Evolutionary conservation across 2,113 vertebrate species (phyloP).

Genomic region (Pseudonaja textilis): DNA sequence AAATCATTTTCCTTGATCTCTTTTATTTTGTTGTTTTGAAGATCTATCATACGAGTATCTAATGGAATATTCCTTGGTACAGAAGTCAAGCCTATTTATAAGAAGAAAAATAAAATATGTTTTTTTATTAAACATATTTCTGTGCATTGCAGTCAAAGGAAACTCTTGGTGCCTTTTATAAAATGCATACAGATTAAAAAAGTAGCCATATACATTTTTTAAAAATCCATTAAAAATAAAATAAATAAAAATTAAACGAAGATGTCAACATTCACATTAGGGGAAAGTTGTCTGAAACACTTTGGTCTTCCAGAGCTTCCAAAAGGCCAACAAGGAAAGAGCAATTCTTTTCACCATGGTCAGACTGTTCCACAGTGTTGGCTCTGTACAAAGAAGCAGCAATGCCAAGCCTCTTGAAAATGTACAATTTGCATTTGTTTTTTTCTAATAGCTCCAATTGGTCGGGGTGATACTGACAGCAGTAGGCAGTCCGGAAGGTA

Average conservation of each 20-base stretch:
- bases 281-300: background rate
- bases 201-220: background rate
- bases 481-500: background rate
- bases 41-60: constrained; percentile 89
- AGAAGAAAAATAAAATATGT: constrained; percentile 22
- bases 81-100: constrained; percentile 80
- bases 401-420: background rate
- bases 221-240: background rate
- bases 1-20: constrained; percentile 96
- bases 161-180: background rate
- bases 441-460: background rate
- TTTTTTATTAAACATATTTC: background rate
- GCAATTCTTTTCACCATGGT: background rate
- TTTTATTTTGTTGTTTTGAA: constrained; percentile 97
- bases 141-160: background rate
- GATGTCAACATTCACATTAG: background rate
- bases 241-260: background rate
- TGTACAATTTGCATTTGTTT: background rate
- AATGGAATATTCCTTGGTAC: constrained; percentile 88
- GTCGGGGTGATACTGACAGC: background rate
- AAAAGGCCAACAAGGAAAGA: background rate
- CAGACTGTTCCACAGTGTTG: background rate
- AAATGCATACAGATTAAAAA: background rate
- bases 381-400: background rate
- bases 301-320: background rate